Evolutionary conservation across 2,888 invertebrate species (phyloP).

Genomic region (Polydesmus complanatus): DNA sequence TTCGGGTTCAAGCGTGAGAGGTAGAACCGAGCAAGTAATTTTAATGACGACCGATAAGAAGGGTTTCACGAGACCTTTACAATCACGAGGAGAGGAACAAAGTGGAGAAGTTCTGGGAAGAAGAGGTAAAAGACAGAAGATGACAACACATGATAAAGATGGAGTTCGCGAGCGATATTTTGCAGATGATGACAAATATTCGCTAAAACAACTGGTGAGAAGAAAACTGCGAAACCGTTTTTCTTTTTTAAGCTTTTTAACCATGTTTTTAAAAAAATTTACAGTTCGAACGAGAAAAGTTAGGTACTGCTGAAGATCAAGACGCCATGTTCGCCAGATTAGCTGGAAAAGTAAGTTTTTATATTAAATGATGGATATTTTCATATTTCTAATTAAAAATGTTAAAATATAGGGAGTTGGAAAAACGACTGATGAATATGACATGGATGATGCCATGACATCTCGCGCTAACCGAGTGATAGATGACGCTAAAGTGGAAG

Average conservation of each 20-base stretch:
- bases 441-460: conserved; percentile 72
- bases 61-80: conserved; percentile 19
- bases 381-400: conserved; percentile 6
- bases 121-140: conserved; percentile 26
- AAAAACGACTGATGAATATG: conserved; percentile 37
- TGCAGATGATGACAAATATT: conserved; percentile 76
- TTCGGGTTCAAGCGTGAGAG: conserved; percentile 1
- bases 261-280: too few relatives aligned
- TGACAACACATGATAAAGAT: conserved; percentile 51
- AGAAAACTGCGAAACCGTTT: too few relatives aligned
- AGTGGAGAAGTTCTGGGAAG: conserved; percentile 22
- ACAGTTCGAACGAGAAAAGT: conserved; percentile 51
- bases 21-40: conserved; percentile 40
- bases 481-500: conserved; percentile 45
- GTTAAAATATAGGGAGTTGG: conserved; percentile 21
- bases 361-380: too few relatives aligned
- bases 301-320: conserved; percentile 61
- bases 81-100: conserved; percentile 17
- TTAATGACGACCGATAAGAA: conserved; percentile 46
- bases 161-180: conserved; percentile 68
- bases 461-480: conserved; percentile 57
- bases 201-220: conserved; percentile 61
- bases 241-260: too few relatives aligned
- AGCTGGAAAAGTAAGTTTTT: conserved; percentile 39
- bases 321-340: conserved; percentile 64